Conservation (phyloP, 2,113 vertebrate genomes). For the Sapayoa aenigma region DNA sequence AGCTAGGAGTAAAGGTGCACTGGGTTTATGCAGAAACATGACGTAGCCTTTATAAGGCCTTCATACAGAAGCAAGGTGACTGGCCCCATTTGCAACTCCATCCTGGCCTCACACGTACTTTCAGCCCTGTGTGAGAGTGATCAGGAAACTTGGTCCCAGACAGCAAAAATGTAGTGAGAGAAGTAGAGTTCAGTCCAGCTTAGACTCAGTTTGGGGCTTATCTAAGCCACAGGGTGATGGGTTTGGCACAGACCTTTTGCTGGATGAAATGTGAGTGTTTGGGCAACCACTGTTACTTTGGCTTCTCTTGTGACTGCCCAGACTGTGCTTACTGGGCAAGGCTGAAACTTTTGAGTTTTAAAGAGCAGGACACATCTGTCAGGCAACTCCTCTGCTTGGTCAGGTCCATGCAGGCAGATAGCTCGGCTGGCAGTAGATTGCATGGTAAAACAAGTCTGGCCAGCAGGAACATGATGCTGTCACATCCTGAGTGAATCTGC, state of each 20-base stretch:
- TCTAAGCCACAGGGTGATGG: background rate
- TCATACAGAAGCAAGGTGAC: background rate
- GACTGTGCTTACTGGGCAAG: background rate
- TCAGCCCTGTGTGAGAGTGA: accelerated
- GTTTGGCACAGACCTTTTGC: background rate
- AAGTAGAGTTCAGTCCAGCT: background rate
- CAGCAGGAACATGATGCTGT: background rate
- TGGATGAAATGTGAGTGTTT: background rate
- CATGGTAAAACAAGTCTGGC: background rate
- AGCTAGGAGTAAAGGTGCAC: background rate
- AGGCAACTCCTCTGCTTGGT: background rate
- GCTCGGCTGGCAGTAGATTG: accelerated
- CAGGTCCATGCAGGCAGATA: accelerated
- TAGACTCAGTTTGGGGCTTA: background rate
- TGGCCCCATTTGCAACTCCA: background rate
- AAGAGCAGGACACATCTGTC: background rate
- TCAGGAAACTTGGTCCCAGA: background rate
- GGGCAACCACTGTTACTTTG: background rate
- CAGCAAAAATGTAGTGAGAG: background rate
- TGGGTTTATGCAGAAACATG: background rate
- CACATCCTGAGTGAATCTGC: background rate
- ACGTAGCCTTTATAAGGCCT: background rate
- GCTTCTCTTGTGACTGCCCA: background rate
- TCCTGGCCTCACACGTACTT: background rate
- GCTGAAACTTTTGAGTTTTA: background rate